Conservation (phyloP, 1,140 invertebrate genomes). For the Paracyclopina nana region DNA sequence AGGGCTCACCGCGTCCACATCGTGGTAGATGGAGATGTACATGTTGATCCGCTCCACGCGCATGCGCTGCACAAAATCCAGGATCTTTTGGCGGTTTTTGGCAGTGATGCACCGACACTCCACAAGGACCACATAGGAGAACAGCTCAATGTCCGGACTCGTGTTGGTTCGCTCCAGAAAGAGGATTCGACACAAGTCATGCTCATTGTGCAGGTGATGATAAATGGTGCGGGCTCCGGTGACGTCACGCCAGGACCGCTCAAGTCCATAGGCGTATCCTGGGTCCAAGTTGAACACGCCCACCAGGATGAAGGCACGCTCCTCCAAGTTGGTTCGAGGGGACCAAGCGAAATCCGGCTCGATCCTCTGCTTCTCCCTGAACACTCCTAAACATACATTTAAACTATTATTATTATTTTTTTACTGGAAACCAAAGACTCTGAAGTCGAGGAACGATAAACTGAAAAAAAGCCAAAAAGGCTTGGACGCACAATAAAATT, state of each 20-base stretch:
- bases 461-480: too few relatives aligned
- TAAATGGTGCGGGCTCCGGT: conserved; percentile 31
- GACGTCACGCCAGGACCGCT: conserved; percentile 32
- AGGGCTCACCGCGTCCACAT: conserved; percentile 17
- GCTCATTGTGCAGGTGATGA: conserved; percentile 27
- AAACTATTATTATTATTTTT: too few relatives aligned
- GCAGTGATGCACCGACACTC: conserved; percentile 26
- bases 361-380: conserved; percentile 23
- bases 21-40: conserved; percentile 27
- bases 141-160: conserved; percentile 24
- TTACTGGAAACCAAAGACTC: too few relatives aligned
- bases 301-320: conserved; percentile 24
- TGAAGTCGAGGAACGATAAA: too few relatives aligned
- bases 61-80: conserved; percentile 29
- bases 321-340: not conserved
- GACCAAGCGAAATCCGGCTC: conserved; percentile 21
- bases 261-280: conserved; percentile 24
- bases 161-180: conserved; percentile 27
- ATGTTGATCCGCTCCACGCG: conserved; percentile 27
- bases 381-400: conserved; percentile 25
- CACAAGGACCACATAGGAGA: conserved; percentile 29
- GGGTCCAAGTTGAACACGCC: conserved; percentile 28
- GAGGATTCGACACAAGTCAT: conserved; percentile 26
- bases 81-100: conserved; percentile 21
- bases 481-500: too few relatives aligned